Conservation (phyloP, 2,113 vertebrate species). For the Thunnus thynnus region DNA sequence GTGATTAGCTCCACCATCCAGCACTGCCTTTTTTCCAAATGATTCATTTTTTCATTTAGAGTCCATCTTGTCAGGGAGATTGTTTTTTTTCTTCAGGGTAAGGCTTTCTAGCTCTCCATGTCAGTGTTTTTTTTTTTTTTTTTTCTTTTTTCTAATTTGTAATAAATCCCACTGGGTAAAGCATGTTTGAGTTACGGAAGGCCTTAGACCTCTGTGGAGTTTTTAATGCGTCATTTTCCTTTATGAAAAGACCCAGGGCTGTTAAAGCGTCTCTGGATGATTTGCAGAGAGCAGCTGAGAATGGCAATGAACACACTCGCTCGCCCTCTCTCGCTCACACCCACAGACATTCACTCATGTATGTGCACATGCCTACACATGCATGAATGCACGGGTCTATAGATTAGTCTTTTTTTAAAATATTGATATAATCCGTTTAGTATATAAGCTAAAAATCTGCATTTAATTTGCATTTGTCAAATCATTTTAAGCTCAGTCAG, state of each 20-base stretch:
- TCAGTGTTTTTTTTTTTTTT: neutral
- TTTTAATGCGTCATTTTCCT: constrained; percentile 73
- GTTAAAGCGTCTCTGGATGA: constrained; percentile 73
- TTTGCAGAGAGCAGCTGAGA: constrained; percentile 76
- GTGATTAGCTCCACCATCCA: no score
- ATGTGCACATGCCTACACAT: constrained; percentile 30
- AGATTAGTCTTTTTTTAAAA: neutral
- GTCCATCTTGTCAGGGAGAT: neutral
- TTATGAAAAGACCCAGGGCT: constrained; percentile 69
- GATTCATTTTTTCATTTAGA: neutral
- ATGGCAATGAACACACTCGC: constrained; percentile 55
- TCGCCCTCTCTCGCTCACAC: constrained; percentile 20
- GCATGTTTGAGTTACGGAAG: constrained; percentile 71
- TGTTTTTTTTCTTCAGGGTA: neutral
- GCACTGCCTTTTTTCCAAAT: neutral
- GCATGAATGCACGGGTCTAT: neutral
- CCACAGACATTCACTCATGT: constrained; percentile 15
- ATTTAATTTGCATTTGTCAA: neutral
- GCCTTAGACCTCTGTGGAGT: constrained; percentile 55
- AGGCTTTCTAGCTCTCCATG: constrained; percentile 14
- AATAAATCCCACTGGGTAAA: constrained; percentile 62
- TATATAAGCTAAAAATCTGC: neutral
- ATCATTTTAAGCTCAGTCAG: neutral
- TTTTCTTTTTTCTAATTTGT: constrained; percentile 38
- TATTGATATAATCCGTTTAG: neutral